phyloP scores from a whole-genome alignment of 1,140 invertebrate genomes.

The Radopholus similis region DNA sequence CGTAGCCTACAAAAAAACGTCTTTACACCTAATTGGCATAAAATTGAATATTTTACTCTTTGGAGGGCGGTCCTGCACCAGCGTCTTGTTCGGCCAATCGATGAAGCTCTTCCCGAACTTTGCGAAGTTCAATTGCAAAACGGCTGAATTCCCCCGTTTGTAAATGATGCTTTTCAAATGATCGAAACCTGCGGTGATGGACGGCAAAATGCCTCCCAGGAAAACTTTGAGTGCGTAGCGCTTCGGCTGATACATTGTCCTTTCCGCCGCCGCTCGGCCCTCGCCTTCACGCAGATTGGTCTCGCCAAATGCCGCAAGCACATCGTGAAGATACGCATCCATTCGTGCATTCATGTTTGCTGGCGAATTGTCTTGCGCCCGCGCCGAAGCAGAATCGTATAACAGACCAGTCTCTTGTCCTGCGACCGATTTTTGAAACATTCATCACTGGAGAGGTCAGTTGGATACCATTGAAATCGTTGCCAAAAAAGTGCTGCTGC shows the following conservation, averaged over 20 bases:
- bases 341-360: background rate
- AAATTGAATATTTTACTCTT: slow-evolving; percentile 9
- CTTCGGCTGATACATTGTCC: background rate
- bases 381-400: background rate
- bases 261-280: background rate
- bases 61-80: slow-evolving; percentile 5
- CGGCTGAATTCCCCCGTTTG: background rate
- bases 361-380: background rate
- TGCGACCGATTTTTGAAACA: slow-evolving; percentile 1
- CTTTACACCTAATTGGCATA: background rate
- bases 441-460: background rate
- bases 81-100: slow-evolving; percentile 33
- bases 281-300: background rate
- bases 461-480: background rate
- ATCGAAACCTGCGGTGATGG: slow-evolving; percentile 9
- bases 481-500: slow-evolving; percentile 2
- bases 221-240: slow-evolving; percentile 23
- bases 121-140: slow-evolving; percentile 20
- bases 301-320: background rate
- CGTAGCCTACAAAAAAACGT: slow-evolving; percentile 16
- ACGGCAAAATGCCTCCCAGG: slow-evolving; percentile 17
- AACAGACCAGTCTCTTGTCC: background rate
- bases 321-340: background rate
- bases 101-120: slow-evolving; percentile 16
- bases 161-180: slow-evolving; percentile 3